Evolutionary conservation across 2,888 invertebrate species (phyloP).

Genomic region (Drosophila silvestris): DNA sequence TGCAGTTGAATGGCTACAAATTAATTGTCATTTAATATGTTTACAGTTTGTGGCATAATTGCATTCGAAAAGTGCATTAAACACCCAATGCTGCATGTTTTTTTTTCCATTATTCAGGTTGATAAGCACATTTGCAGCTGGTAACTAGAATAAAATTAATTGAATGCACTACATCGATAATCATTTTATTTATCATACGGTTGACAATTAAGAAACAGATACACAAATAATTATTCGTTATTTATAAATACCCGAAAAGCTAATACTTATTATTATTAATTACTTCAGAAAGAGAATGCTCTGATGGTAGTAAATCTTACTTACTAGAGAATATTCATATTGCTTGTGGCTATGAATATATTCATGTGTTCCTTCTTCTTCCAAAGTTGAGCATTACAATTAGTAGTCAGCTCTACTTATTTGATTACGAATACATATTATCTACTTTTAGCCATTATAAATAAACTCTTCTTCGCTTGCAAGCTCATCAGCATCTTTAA

Average conservation of each 20-base stretch:
- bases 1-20: conserved; percentile 67
- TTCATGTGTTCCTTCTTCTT: neutral
- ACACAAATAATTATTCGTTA: neutral
- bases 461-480: conserved; percentile 46
- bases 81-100: conserved; percentile 38
- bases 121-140: conserved; percentile 47
- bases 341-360: neutral
- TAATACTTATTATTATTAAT: neutral
- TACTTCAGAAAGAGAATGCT: neutral
- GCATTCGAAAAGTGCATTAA: conserved; percentile 74
- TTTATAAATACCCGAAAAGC: neutral
- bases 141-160: conserved; percentile 35
- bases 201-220: neutral
- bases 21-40: conserved; percentile 75
- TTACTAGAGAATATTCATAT: neutral
- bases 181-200: neutral
- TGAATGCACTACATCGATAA: conserved; percentile 18
- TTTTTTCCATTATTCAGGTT: conserved; percentile 39
- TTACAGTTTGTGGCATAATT: conserved; percentile 59
- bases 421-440: neutral
- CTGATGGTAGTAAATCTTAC: neutral
- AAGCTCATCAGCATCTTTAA: conserved; percentile 62
- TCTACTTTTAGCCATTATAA: conserved; percentile 5
- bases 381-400: neutral
- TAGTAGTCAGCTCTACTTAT: neutral